phyloP scores from a whole-genome alignment of 92 coral and sea anemone species.

The Epizoanthus illoricatus region DNA sequence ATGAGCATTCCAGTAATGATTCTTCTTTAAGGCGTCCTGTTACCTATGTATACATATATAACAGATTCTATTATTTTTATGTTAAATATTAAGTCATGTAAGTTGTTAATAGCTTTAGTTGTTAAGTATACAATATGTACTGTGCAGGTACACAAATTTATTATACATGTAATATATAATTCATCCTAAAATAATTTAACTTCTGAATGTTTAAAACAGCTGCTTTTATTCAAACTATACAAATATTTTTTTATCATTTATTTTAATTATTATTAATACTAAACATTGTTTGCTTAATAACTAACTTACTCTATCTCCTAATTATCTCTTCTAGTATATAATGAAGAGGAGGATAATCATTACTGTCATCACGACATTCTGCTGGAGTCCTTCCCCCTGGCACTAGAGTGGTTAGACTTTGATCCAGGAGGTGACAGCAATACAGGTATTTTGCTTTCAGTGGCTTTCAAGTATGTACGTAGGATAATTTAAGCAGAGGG shows the following conservation, averaged over 20 bases:
- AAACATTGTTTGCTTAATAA: neutral
- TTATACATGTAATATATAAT: too few species aligned
- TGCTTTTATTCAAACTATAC: neutral
- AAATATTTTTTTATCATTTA: neutral
- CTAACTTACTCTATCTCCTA: neutral
- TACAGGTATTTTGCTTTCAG: slow-evolving; percentile 53
- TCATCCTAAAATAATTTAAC: too few species aligned
- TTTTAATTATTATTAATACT: neutral
- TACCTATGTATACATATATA: too few species aligned
- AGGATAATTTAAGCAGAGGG: too few species aligned
- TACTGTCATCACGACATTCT: slow-evolving; percentile 95
- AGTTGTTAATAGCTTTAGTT: too few species aligned
- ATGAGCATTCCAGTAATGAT: too few species aligned
- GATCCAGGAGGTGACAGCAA: slow-evolving; percentile 75
- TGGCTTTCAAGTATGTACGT: neutral
- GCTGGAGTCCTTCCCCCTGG: slow-evolving; percentile 91
- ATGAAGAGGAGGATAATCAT: slow-evolving; percentile 88
- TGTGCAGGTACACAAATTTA: too few species aligned
- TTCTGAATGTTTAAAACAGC: too few species aligned
- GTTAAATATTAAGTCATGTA: too few species aligned
- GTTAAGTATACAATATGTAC: too few species aligned
- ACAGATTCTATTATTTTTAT: too few species aligned
- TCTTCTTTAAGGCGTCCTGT: too few species aligned
- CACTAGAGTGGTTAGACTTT: slow-evolving; percentile 93
- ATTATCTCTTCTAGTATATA: slow-evolving; percentile 65